A percentile compares a stretch with the other conserved stretches of the same genome.
Evolutionary conservation across 2,113 vertebrate species (phyloP).

Genomic region (Vidua macroura): DNA sequence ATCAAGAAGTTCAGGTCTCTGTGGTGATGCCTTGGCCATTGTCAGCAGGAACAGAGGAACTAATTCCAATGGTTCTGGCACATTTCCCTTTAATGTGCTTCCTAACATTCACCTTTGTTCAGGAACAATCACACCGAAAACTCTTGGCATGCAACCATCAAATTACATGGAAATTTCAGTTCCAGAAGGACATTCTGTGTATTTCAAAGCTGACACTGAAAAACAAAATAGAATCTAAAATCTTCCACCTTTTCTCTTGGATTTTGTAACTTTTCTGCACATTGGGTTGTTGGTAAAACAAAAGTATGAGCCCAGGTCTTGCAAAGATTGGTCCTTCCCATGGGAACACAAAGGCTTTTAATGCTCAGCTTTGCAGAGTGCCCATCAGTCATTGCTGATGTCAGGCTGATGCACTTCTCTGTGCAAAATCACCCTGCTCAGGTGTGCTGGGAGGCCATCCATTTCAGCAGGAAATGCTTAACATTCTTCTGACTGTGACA

Average conservation of each 20-base stretch:
- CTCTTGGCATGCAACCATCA: neutral
- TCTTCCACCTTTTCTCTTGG: neutral
- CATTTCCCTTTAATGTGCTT: neutral
- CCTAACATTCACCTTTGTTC: neutral
- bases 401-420: neutral
- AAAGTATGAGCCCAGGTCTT: neutral
- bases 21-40: neutral
- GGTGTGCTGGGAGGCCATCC: neutral
- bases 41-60: neutral
- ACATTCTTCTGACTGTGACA: neutral
- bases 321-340: rapidly evolving
- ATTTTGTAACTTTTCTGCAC: neutral
- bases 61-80: neutral
- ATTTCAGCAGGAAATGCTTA: neutral
- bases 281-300: neutral
- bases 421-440: neutral
- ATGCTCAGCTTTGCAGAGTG: neutral
- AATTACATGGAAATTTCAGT: neutral
- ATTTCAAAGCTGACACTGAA: neutral
- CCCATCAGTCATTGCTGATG: neutral
- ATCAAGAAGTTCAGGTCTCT: neutral
- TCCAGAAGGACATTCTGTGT: neutral
- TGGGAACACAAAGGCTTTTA: neutral
- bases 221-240: neutral
- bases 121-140: neutral